These are phyloP conservation scores for Trachymyrmex cornetzi DNA, from an alignment of 1,140 invertebrate species.

Conservation along the genomic window DNA sequence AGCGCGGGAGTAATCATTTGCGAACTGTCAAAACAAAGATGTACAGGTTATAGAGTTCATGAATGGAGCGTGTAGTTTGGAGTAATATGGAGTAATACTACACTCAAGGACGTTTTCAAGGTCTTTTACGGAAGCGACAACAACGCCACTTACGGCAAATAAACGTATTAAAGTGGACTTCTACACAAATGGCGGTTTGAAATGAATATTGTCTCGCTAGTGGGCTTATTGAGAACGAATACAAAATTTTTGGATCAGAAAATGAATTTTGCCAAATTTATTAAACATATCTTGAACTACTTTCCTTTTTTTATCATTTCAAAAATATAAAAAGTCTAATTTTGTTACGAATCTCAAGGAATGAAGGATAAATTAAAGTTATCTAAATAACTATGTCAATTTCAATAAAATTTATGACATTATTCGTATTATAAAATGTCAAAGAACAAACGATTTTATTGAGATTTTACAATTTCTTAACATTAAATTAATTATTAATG, in stretches of 20 bases:
- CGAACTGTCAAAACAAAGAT: constrained; percentile 64
- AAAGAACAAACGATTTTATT: background rate
- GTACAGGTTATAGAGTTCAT: constrained; percentile 18
- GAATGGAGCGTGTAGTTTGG: background rate
- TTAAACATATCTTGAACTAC: background rate
- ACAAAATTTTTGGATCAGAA: background rate
- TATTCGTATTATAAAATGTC: background rate
- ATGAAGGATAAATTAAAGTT: background rate
- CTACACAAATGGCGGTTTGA: constrained; percentile 16
- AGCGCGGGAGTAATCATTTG: constrained; percentile 25
- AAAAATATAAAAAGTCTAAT: background rate
- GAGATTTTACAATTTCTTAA: background rate
- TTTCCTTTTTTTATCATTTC: background rate
- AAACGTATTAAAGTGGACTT: background rate
- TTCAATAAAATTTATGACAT: background rate
- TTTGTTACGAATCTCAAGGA: background rate
- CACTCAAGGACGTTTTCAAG: constrained; percentile 2
- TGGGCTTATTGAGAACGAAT: background rate
- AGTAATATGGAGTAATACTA: constrained; percentile 2
- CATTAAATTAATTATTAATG: background rate
- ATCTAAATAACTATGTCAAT: background rate
- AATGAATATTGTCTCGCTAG: background rate
- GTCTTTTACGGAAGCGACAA: background rate
- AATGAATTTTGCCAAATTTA: background rate
- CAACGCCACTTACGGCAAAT: background rate